Evolutionary conservation across 2,797 vertebrate species (phyloP).

Genomic region (Lithobates sylvaticus): DNA sequence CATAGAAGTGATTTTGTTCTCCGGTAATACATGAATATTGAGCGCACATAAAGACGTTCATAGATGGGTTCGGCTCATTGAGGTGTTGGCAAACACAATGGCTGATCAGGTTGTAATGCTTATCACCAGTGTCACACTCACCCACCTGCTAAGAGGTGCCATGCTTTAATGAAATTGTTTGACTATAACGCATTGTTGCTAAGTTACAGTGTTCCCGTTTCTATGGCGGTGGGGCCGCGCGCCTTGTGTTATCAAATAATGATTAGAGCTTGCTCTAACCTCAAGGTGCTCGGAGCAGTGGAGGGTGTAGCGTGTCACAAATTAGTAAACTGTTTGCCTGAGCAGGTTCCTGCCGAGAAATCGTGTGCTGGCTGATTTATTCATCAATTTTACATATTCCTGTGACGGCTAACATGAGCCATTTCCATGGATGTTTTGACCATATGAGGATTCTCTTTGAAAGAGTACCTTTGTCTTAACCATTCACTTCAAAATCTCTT

Average conservation of each 20-base stretch:
- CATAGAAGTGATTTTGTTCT: slow-evolving; percentile 5
- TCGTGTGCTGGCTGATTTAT: slow-evolving; percentile 64
- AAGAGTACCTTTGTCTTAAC: slow-evolving; percentile 14
- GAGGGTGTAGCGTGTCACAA: slow-evolving; percentile 86
- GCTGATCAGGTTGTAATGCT: slow-evolving; percentile 97
- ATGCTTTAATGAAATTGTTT: slow-evolving; percentile 99
- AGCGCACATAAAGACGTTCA: slow-evolving; percentile 92
- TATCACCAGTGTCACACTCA: slow-evolving; percentile 97
- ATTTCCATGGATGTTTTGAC: slow-evolving; percentile 24
- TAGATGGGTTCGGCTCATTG: slow-evolving; percentile 95
- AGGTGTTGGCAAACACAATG: slow-evolving; percentile 97
- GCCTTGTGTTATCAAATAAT: slow-evolving; percentile 98
- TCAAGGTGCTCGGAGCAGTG: slow-evolving; percentile 89
- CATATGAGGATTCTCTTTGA: slow-evolving; percentile 9
- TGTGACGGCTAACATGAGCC: slow-evolving; percentile 37
- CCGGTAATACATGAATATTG: slow-evolving; percentile 76
- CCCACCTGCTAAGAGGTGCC: slow-evolving; percentile 99
- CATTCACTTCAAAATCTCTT: slow-evolving; percentile 1
- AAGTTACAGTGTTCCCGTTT: slow-evolving; percentile 94
- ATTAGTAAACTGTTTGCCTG: slow-evolving; percentile 89
- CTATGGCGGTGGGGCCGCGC: slow-evolving; percentile 86
- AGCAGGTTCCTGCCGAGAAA: slow-evolving; percentile 78
- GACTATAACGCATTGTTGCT: slow-evolving; percentile 96
- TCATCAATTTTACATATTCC: slow-evolving; percentile 69
- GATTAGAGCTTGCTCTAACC: slow-evolving; percentile 96